Percentiles rank a stretch among this genome's conserved stretches.
Evolutionary conservation across 1,140 invertebrate species (phyloP).

Genomic region (Drosophila truncata): DNA sequence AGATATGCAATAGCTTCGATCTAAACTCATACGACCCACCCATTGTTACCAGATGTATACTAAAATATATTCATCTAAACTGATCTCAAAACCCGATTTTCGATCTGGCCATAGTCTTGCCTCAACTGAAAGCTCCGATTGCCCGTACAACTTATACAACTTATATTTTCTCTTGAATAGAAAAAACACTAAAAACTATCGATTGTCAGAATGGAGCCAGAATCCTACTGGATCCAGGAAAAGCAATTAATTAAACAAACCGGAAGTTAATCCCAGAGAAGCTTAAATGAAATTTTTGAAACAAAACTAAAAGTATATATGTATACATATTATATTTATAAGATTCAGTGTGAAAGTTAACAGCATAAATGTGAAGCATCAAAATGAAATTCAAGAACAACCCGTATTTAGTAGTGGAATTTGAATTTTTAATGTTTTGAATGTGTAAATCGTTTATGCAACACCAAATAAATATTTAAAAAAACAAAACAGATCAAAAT

Average conservation of each 20-base stretch:
- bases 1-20: conserved; percentile 7
- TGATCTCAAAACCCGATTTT: conserved; percentile 58
- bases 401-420: conserved; percentile 40
- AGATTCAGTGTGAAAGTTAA: conserved; percentile 78
- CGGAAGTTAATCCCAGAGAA: conserved; percentile 22
- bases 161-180: conserved; percentile 30
- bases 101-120: conserved; percentile 45
- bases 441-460: conserved; percentile 73
- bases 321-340: conserved; percentile 53
- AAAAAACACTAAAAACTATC: conserved; percentile 14
- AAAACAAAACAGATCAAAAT: conserved; percentile 23
- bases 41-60: conserved; percentile 52
- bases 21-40: conserved; percentile 46
- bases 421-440: conserved; percentile 75
- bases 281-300: conserved; percentile 47
- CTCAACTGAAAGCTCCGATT: conserved; percentile 70
- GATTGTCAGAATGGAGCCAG: conserved; percentile 20
- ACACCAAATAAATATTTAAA: conserved; percentile 59
- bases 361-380: conserved; percentile 71
- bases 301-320: conserved; percentile 50
- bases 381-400: conserved; percentile 52
- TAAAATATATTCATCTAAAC: conserved; percentile 26
- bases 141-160: conserved; percentile 61
- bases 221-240: conserved; percentile 4
- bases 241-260: conserved; percentile 43